Percentiles rank a stretch among this genome's conserved stretches.
These are phyloP conservation scores for Anthonomus grandis DNA, from an alignment of 1,140 invertebrate genomes.

Conservation along the genomic window DNA sequence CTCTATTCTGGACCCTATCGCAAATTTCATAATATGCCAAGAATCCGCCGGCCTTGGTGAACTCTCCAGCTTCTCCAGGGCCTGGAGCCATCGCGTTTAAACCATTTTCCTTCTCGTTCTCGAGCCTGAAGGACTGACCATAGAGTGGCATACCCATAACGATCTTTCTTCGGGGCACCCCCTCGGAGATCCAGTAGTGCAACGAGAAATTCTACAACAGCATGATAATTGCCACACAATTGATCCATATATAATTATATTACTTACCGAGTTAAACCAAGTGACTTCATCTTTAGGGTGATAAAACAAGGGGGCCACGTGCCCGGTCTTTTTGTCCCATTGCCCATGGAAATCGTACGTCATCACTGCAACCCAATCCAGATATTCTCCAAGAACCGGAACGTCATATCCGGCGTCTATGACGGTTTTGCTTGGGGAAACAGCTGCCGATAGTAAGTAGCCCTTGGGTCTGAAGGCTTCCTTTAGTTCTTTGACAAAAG, in stretches of 20 bases:
- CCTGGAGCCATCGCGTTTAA: constrained; percentile 71
- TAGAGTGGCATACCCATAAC: constrained; percentile 90
- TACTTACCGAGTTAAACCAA: constrained; percentile 62
- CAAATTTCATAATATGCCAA: constrained; percentile 90
- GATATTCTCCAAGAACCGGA: constrained; percentile 61
- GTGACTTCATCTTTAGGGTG: constrained; percentile 75
- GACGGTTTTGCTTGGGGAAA: constrained; percentile 83
- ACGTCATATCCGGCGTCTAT: constrained; percentile 84
- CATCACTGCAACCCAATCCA: constrained; percentile 87
- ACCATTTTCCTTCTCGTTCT: constrained; percentile 57
- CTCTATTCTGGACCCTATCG: constrained; percentile 67
- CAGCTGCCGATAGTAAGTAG: constrained; percentile 75
- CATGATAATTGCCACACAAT: not conserved
- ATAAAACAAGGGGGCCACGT: constrained; percentile 76
- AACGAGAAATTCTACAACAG: constrained; percentile 74
- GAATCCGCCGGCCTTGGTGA: constrained; percentile 79
- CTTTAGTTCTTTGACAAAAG: constrained; percentile 70
- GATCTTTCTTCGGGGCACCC: constrained; percentile 73
- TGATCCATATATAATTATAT: not conserved
- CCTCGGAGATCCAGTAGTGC: constrained; percentile 83
- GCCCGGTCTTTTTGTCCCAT: constrained; percentile 81
- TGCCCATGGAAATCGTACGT: constrained; percentile 85
- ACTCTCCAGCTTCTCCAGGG: constrained; percentile 74
- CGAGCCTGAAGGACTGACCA: constrained; percentile 77
- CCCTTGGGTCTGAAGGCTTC: constrained; percentile 69